Base-by-base conservation (phyloP, 2,888 invertebrate genomes). In the Agriopis aurantiaria region DNA sequence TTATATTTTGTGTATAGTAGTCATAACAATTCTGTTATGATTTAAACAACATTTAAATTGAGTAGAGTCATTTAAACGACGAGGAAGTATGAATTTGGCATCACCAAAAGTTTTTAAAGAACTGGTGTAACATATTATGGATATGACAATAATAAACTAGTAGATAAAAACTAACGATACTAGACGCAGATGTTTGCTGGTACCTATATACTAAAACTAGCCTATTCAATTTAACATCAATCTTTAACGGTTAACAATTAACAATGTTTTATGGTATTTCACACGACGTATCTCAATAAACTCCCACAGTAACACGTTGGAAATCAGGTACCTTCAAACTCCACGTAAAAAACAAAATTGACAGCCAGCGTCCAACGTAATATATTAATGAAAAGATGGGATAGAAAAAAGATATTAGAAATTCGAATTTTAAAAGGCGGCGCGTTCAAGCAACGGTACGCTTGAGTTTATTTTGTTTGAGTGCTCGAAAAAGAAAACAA, bases 361-460 rank as follows among this genome's bases (percentile, higher is more conserved):
- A 92, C 91, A 91, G 88, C 85, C 83, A 86, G 80, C 84, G 84
- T 85, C 88, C 88, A 83, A 89, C 85, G 85, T 90, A 91, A 92
- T 92, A 93, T 93, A 92, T 92, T 92, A 93, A 93, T 92, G 92
- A 93, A 93, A 91, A 91, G 92, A 90, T 89, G 87, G 85, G 85
- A 82, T 83, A 83, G 82, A 91, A 91, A 88, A 89, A 92, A 90
- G 80, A 84, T 85, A 87, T 87, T 85, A 86, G 85, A 85, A 79
- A 87, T 90, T 91, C 85, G 85, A 91, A 89, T 87, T 90, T 89
- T 90, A 90, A 92, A 91, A 90, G 89, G 91, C 91, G 92, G 91
- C 87, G 88, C 87, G 90, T 88, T 90, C 88, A 89, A 90, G 88
- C 89, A 86, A 90, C 91, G 87, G 88, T 85, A 84, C 74, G 72